Percentiles rank a stretch among this genome's conserved stretches.
Evolutionary conservation across 1,140 invertebrate genomes (phyloP).

Genomic region (Zaprionus vittiger): DNA sequence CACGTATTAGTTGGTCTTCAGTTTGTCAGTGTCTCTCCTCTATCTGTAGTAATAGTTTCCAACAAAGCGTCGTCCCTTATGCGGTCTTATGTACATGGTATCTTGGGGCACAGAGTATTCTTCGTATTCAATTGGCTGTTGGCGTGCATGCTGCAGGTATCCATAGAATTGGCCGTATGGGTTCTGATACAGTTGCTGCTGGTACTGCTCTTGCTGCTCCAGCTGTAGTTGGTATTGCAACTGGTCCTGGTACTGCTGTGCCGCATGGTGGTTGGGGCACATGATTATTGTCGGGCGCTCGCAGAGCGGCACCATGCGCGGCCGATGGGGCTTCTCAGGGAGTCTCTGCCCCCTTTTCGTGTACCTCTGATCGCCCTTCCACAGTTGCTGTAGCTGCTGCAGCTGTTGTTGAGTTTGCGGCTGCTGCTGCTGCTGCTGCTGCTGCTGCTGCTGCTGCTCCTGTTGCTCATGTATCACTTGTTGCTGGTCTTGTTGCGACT

Average conservation of each 20-base stretch:
- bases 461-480: not conserved
- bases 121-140: not conserved
- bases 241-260: slow-evolving; percentile 26
- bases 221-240: slow-evolving; percentile 30
- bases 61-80: slow-evolving; percentile 36
- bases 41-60: slow-evolving; percentile 69
- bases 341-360: too few relatives aligned
- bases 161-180: not conserved
- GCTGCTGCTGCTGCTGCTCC: not conserved
- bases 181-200: slow-evolving; percentile 3
- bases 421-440: not conserved
- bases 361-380: too few relatives aligned
- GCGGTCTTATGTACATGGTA: not conserved
- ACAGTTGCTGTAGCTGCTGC: not conserved
- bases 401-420: not conserved
- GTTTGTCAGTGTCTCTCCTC: not conserved
- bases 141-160: not conserved
- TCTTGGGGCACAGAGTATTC: slow-evolving; percentile 39
- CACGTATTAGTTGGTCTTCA: not conserved
- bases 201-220: slow-evolving; percentile 12
- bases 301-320: slow-evolving; percentile 39
- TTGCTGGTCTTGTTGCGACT: not conserved
- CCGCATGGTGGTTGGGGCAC: slow-evolving; percentile 11
- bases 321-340: not conserved
- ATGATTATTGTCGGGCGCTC: slow-evolving; percentile 32